These are phyloP conservation scores for Magallana angulata DNA, from an alignment of 1,140 invertebrate genomes.

Conservation along the genomic window DNA sequence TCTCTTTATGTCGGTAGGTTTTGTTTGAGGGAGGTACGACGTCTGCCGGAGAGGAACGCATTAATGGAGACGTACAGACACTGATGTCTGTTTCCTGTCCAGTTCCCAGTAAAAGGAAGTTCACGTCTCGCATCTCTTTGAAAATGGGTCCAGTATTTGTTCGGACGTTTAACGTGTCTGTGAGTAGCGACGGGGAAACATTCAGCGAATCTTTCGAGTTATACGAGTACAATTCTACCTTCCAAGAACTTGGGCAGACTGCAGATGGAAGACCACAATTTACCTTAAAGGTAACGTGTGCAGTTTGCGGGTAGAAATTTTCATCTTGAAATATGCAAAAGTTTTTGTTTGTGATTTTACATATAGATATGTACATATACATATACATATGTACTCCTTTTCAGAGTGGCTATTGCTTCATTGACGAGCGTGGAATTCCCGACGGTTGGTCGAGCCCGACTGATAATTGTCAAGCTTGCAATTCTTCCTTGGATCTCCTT, in stretches of 20 bases:
- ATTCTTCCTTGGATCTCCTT: neutral
- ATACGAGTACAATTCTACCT: constrained; percentile 13
- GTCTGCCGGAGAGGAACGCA: neutral
- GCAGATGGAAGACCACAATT: neutral
- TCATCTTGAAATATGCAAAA: too few relatives aligned
- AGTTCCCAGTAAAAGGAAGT: neutral
- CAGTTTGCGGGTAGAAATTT: neutral
- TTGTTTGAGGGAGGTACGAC: neutral
- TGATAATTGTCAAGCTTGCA: neutral
- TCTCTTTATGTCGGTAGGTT: neutral
- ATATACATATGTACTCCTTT: neutral
- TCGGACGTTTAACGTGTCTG: neutral
- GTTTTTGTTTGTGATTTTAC: too few relatives aligned
- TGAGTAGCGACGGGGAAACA: neutral
- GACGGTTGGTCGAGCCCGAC: neutral
- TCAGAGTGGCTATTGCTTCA: constrained; percentile 22
- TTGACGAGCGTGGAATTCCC: neutral
- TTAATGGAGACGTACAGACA: neutral
- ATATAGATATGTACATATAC: too few relatives aligned
- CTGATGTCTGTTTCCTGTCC: constrained; percentile 17
- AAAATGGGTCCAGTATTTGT: constrained; percentile 8
- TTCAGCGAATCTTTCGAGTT: constrained; percentile 11
- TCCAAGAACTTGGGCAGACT: neutral
- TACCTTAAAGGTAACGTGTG: neutral
- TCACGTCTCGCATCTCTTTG: neutral